Percentiles rank a stretch among this genome's conserved stretches.
Evolutionary conservation across 2,113 vertebrate species (phyloP).

Genomic region (Lampris megalopsis): DNA sequence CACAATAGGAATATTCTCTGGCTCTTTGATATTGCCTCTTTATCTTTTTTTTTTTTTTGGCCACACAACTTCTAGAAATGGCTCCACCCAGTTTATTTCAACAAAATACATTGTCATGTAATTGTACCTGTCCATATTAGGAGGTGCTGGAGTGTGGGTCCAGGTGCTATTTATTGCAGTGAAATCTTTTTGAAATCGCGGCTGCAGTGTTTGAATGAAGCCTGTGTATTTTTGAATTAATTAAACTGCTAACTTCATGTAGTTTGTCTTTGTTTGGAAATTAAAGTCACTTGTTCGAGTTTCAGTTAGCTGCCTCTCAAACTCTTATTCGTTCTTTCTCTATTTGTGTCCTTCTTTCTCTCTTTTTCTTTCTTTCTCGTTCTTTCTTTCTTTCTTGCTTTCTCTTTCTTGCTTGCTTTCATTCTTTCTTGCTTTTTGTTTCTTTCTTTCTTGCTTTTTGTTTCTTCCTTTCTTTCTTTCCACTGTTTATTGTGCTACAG

Average conservation of each 20-base stretch:
- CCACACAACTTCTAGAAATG: slow-evolving; percentile 74
- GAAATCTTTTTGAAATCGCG: background rate
- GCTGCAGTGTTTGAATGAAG: too few relatives aligned
- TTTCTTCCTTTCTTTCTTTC: slow-evolving; percentile 52
- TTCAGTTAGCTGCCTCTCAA: slow-evolving; percentile 39
- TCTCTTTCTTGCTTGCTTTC: slow-evolving; percentile 42
- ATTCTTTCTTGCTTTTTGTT: slow-evolving; percentile 16
- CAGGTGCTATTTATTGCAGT: background rate
- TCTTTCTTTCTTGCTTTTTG: slow-evolving; percentile 53
- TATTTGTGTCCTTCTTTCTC: slow-evolving; percentile 41
- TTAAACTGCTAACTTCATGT: too few relatives aligned
- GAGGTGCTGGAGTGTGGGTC: background rate
- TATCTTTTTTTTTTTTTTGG: slow-evolving; percentile 67
- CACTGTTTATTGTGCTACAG: slow-evolving; percentile 82
- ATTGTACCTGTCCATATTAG: slow-evolving; percentile 30
- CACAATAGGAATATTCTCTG: slow-evolving; percentile 79
- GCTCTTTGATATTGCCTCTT: slow-evolving; percentile 74
- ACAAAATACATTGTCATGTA: slow-evolving; percentile 41
- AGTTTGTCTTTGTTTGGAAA: too few relatives aligned
- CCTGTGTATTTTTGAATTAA: too few relatives aligned
- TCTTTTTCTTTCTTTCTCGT: slow-evolving; percentile 49
- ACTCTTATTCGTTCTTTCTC: slow-evolving; percentile 43
- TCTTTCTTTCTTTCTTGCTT: slow-evolving; percentile 36
- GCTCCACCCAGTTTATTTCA: slow-evolving; percentile 56
- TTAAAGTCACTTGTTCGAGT: background rate